A percentile compares a stretch with the other conserved stretches of the same genome.
These are phyloP conservation scores for Pseudomyrmex cubaensis DNA, from an alignment of 1,140 invertebrate genomes.

Conservation along the genomic window DNA sequence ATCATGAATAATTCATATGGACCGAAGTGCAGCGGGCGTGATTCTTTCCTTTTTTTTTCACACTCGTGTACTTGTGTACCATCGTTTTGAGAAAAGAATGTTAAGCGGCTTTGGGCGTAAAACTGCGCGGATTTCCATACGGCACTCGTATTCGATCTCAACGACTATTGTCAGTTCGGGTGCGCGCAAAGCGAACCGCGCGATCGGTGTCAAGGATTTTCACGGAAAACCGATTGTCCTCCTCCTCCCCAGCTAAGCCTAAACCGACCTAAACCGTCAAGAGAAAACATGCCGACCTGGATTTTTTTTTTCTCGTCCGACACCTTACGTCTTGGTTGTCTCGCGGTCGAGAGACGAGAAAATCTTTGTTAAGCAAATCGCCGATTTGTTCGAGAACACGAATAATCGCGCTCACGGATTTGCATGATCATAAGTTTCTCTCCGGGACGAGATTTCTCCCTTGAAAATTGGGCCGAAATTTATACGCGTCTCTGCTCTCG, in stretches of 20 bases:
- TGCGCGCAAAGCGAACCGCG: not conserved
- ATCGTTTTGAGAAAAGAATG: constrained; percentile 27
- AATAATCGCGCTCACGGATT: constrained; percentile 34
- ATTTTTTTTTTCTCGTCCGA: constrained; percentile 11
- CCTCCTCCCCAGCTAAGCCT: not conserved
- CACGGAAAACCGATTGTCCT: constrained; percentile 39
- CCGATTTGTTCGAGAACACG: constrained; percentile 43
- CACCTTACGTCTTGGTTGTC: constrained; percentile 10
- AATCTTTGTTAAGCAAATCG: constrained; percentile 34
- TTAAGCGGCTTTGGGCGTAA: constrained; percentile 52
- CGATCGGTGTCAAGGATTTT: constrained; percentile 46
- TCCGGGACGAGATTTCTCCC: not conserved
- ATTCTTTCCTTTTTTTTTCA: constrained; percentile 13
- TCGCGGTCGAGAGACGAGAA: constrained; percentile 13
- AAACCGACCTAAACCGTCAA: not conserved
- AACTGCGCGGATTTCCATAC: constrained; percentile 64
- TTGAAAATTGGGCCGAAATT: constrained; percentile 49
- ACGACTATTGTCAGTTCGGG: constrained; percentile 49
- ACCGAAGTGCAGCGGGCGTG: constrained; percentile 27
- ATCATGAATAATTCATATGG: constrained; percentile 69
- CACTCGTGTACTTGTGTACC: not conserved
- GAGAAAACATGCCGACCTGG: constrained; percentile 14
- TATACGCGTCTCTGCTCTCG: constrained; percentile 46
- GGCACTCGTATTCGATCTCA: constrained; percentile 28
- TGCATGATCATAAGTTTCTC: constrained; percentile 45